Conservation (phyloP, 2,888 invertebrate species). For the Aspidapion aeneum region DNA sequence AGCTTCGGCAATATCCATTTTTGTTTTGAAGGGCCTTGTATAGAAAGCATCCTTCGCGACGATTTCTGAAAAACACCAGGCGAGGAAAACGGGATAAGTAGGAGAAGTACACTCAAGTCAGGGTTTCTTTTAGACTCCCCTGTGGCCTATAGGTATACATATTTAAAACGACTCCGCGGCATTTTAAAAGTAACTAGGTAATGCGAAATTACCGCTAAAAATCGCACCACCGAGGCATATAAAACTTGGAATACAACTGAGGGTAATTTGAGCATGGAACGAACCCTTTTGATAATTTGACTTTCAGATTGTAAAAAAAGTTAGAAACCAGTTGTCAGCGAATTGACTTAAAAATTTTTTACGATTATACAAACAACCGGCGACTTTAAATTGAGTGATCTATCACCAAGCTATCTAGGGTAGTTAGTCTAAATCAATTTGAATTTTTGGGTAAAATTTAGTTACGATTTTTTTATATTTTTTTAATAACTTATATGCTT, state of each 20-base stretch:
- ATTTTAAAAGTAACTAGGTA: conserved; percentile 37
- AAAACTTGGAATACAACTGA: conserved; percentile 32
- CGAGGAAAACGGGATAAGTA: not conserved
- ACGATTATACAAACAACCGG: too few species aligned
- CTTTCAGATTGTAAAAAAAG: too few species aligned
- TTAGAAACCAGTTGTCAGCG: too few species aligned
- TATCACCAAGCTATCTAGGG: too few species aligned
- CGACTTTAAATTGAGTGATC: too few species aligned
- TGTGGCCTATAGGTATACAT: conserved; percentile 45
- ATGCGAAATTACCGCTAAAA: conserved; percentile 46
- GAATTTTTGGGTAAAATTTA: too few species aligned
- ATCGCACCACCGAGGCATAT: conserved; percentile 45
- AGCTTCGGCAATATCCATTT: too few species aligned
- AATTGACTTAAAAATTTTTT: too few species aligned
- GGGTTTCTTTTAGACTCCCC: conserved; percentile 29
- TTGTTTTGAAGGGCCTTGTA: not conserved
- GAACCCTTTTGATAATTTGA: too few species aligned
- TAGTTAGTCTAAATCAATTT: too few species aligned
- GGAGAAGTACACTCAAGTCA: not conserved
- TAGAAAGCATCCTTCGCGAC: not conserved
- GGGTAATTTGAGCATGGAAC: not conserved
- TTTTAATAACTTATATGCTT: too few species aligned
- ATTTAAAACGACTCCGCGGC: conserved; percentile 40
- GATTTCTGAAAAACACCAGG: not conserved
- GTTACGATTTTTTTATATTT: too few species aligned